Percentiles rank a stretch among this genome's conserved stretches.
Evolutionary conservation across 2,113 vertebrate species (phyloP).

Genomic region (Peucedramus taeniatus): DNA sequence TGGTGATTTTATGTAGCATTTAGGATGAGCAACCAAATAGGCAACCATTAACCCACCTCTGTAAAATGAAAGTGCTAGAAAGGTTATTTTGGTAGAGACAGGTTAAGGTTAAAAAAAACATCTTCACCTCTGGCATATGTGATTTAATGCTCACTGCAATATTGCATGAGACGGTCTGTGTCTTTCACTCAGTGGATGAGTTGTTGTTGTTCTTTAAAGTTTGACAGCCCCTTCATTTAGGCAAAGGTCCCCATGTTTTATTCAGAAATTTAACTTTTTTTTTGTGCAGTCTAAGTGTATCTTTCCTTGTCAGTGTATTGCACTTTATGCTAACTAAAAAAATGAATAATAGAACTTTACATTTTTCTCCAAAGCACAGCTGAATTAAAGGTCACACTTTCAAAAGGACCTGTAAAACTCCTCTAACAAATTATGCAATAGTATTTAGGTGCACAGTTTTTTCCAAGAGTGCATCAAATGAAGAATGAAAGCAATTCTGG

Average conservation of each 20-base stretch:
- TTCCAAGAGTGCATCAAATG: not conserved
- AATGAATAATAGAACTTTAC: not conserved
- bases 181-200: not conserved
- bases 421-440: not conserved
- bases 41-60: not conserved
- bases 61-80: not conserved
- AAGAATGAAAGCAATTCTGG: not conserved
- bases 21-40: not conserved
- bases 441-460: not conserved
- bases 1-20: not conserved
- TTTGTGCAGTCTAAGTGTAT: not conserved
- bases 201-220: not conserved
- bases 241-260: not conserved
- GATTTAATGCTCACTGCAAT: not conserved
- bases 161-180: not conserved
- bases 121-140: not conserved
- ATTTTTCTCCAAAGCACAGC: conserved; percentile 3
- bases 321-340: not conserved
- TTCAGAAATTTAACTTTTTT: not conserved
- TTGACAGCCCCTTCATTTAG: not conserved
- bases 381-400: conserved; percentile 27
- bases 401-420: conserved; percentile 12
- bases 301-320: not conserved
- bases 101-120: not conserved
- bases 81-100: not conserved